Evolutionary conservation across 1,140 invertebrate genomes (phyloP).

Genomic region (Halictus rubicundus): DNA sequence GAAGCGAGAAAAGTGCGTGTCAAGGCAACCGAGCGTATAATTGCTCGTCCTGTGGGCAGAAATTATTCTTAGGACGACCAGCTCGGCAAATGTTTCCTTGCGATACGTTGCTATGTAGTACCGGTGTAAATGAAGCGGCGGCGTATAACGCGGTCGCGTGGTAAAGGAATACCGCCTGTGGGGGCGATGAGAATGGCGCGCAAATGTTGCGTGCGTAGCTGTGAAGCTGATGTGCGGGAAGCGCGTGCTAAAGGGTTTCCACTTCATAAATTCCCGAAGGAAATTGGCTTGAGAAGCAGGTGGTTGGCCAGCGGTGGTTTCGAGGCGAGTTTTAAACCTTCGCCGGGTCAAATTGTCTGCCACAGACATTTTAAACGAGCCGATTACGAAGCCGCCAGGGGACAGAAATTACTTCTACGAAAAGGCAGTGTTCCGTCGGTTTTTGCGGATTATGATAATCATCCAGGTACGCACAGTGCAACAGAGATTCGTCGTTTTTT

Average conservation of each 20-base stretch:
- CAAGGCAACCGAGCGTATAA: constrained; percentile 16
- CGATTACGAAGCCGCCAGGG: constrained; percentile 83
- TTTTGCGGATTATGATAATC: constrained; percentile 75
- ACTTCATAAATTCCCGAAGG: constrained; percentile 82
- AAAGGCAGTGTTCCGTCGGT: constrained; percentile 81
- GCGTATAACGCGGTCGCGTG: constrained; percentile 41
- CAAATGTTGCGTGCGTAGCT: constrained; percentile 76
- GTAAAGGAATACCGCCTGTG: constrained; percentile 39
- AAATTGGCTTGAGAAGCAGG: constrained; percentile 74
- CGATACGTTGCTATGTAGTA: constrained; percentile 61
- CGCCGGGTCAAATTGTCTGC: constrained; percentile 83
- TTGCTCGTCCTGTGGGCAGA: neutral
- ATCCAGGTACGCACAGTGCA: constrained; percentile 63
- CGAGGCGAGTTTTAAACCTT: constrained; percentile 78
- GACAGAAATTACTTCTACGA: constrained; percentile 82
- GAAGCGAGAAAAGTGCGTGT: constrained; percentile 23
- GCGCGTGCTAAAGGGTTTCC: constrained; percentile 80
- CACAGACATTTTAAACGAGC: constrained; percentile 84
- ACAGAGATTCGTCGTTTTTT: neutral
- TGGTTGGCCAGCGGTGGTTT: constrained; percentile 81
- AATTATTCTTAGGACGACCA: constrained; percentile 18
- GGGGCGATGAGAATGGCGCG: constrained; percentile 74
- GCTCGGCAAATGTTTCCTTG: constrained; percentile 22
- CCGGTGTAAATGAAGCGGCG: constrained; percentile 57
- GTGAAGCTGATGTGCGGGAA: constrained; percentile 69